Evolutionary conservation across 2,113 vertebrate species (phyloP).

Genomic region (Melanocharis versteri): DNA sequence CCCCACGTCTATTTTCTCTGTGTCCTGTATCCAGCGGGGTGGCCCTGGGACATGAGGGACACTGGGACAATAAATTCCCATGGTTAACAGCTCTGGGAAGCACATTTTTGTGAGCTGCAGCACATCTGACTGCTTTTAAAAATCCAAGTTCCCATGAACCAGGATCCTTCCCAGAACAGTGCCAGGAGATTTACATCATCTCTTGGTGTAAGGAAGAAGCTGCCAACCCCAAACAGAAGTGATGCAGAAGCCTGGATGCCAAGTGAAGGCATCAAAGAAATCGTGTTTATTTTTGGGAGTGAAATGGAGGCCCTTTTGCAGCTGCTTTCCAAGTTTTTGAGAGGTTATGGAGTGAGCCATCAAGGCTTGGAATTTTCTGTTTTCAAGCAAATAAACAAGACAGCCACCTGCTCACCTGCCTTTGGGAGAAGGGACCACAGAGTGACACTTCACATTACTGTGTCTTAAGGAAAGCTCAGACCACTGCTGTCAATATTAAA

Average conservation of each 20-base stretch:
- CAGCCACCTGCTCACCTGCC: background rate
- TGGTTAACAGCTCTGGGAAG: background rate
- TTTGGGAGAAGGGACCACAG: background rate
- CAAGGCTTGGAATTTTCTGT: background rate
- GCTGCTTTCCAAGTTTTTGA: background rate
- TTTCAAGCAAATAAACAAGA: background rate
- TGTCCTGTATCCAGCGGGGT: background rate
- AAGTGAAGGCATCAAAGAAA: background rate
- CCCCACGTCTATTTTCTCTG: background rate
- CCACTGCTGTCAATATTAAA: background rate
- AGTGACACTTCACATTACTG: background rate
- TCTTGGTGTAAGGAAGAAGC: background rate
- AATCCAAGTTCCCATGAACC: background rate
- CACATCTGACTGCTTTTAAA: background rate
- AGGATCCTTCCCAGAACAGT: accelerated
- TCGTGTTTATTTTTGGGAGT: background rate
- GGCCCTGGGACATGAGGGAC: background rate
- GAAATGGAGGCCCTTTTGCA: background rate
- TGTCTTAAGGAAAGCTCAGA: background rate
- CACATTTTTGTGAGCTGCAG: background rate
- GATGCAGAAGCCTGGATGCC: background rate
- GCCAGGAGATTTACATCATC: background rate
- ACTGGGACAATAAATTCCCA: background rate
- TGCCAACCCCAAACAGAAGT: background rate
- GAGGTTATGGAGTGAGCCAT: background rate